Evolutionary conservation across 92 coral and sea anemone species (phyloP).

Genomic region (Heliopora coerulea): DNA sequence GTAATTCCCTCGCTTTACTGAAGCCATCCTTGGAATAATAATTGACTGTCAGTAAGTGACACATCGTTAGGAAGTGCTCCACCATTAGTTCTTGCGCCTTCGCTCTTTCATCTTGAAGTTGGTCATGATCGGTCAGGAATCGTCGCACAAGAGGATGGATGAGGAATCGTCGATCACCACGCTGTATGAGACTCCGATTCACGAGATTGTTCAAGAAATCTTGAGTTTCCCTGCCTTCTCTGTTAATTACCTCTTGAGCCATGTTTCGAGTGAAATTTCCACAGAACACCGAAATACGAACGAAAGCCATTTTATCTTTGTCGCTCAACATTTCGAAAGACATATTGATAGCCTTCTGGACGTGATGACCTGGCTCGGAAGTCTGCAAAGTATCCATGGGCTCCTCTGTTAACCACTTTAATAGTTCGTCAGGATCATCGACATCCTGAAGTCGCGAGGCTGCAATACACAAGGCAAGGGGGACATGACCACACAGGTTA

Average conservation of each 20-base stretch:
- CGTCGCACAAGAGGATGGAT: constrained; percentile 18
- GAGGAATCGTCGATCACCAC: background rate
- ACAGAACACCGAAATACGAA: constrained; percentile 41
- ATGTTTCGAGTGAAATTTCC: constrained; percentile 47
- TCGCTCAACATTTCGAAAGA: constrained; percentile 41
- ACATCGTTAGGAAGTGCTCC: constrained; percentile 7
- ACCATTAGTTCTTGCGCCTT: constrained; percentile 19
- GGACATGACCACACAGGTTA: no score
- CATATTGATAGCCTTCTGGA: constrained; percentile 38
- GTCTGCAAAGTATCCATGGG: constrained; percentile 45
- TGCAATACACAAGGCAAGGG: no score
- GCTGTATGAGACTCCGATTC: background rate
- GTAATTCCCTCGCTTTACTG: background rate
- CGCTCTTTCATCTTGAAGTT: background rate
- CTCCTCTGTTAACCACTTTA: constrained; percentile 18
- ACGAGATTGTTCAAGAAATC: background rate
- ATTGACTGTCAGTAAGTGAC: constrained; percentile 4
- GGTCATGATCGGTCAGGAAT: background rate
- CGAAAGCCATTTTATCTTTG: constrained; percentile 18
- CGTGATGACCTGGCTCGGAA: background rate
- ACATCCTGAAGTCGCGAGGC: no score
- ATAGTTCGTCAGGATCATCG: background rate
- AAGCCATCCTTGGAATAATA: constrained; percentile 1
- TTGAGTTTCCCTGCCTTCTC: background rate
- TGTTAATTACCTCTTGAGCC: constrained; percentile 21